phyloP scores from a whole-genome alignment of 1,140 invertebrate species.

The Rhizoglyphus robini region DNA sequence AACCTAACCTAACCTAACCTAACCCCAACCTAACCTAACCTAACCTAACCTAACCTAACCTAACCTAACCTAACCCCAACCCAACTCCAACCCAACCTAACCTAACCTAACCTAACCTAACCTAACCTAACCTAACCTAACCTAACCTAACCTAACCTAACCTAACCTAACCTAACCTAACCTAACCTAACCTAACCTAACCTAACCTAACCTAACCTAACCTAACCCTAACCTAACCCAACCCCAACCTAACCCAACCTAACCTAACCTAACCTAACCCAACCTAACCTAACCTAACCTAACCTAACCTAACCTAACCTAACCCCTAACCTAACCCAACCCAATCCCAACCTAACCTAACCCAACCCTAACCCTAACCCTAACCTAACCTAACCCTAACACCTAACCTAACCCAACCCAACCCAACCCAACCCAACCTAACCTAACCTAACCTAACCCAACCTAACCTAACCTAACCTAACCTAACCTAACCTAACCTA shows the following conservation, averaged over 20 bases:
- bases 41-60: constrained; percentile 31
- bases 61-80: too few relatives aligned
- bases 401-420: constrained; percentile 29
- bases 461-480: constrained; percentile 23
- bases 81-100: too few relatives aligned
- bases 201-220: constrained; percentile 30
- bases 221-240: too few relatives aligned
- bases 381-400: too few relatives aligned
- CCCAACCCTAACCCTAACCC: too few relatives aligned
- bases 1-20: too few relatives aligned
- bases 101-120: constrained; percentile 32
- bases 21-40: constrained; percentile 31
- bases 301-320: constrained; percentile 15
- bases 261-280: constrained; percentile 32
- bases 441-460: constrained; percentile 27
- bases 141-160: constrained; percentile 28
- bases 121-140: constrained; percentile 30
- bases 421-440: constrained; percentile 30
- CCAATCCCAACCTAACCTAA: too few relatives aligned
- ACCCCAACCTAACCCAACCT: too few relatives aligned
- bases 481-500: constrained; percentile 22
- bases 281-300: constrained; percentile 27
- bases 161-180: constrained; percentile 26
- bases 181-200: constrained; percentile 26
- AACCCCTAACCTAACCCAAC: too few relatives aligned